Evolutionary conservation across 2,113 vertebrate genomes (phyloP).

Genomic region (Rhizomys pruinosus): DNA sequence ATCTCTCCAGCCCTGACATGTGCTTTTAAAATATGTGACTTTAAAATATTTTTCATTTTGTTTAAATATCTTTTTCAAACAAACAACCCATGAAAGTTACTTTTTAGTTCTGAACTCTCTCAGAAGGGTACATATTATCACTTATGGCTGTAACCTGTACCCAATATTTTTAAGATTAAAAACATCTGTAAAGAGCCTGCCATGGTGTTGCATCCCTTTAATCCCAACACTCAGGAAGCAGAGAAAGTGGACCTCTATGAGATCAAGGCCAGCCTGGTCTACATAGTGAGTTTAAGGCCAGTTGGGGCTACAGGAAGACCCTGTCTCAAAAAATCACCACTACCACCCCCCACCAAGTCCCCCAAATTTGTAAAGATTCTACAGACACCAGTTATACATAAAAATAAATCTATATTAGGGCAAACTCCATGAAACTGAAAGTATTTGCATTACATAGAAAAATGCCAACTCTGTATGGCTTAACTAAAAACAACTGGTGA

Average conservation of each 20-base stretch:
- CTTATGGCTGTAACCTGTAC: neutral
- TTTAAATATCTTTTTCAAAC: conserved; percentile 36
- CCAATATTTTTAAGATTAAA: neutral
- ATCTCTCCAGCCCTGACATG: too few relatives aligned
- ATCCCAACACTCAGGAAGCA: too few relatives aligned
- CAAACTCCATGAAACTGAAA: neutral
- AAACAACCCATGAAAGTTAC: neutral
- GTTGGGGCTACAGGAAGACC: too few relatives aligned
- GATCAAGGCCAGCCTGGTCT: too few relatives aligned
- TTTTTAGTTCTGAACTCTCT: neutral
- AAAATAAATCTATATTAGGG: neutral
- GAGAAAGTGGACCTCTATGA: too few relatives aligned
- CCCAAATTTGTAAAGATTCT: neutral
- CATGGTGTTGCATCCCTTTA: too few relatives aligned
- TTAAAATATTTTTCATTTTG: neutral
- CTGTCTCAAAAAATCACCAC: too few relatives aligned
- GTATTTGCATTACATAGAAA: conserved; percentile 28
- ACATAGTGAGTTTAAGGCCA: too few relatives aligned
- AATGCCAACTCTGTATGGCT: neutral
- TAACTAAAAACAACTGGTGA: neutral
- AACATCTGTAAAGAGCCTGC: neutral
- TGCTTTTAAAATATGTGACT: too few relatives aligned
- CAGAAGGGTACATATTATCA: neutral
- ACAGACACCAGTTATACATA: neutral
- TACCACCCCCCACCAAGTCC: too few relatives aligned